Evolutionary conservation across 2,113 vertebrate genomes (phyloP).

Genomic region (Piaya cayana): DNA sequence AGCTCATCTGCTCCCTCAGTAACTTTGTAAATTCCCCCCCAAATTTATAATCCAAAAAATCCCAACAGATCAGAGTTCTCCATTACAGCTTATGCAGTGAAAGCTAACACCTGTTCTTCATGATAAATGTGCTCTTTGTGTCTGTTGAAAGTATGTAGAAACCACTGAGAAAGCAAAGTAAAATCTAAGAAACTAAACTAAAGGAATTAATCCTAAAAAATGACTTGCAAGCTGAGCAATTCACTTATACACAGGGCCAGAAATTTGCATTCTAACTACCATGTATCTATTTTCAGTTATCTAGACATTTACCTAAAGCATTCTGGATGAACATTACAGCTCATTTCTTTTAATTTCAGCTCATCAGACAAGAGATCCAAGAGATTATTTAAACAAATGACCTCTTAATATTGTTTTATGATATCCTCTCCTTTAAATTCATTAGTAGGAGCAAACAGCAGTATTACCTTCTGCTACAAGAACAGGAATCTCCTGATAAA

Average conservation of each 20-base stretch:
- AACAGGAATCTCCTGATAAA: background rate
- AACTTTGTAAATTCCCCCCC: background rate
- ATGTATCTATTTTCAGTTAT: background rate
- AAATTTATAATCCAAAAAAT: background rate
- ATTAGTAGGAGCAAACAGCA: background rate
- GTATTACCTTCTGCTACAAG: background rate
- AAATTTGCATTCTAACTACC: background rate
- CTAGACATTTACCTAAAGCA: background rate
- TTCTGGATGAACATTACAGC: background rate
- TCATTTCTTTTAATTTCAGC: background rate
- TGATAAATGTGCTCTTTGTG: background rate
- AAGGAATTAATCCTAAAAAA: background rate
- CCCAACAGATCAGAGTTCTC: background rate
- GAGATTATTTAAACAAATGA: background rate
- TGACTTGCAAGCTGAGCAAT: background rate
- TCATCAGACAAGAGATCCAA: background rate
- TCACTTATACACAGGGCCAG: background rate
- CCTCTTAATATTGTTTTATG: background rate
- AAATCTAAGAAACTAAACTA: background rate
- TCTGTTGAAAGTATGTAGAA: background rate
- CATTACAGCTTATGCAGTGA: background rate
- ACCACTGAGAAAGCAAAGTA: background rate
- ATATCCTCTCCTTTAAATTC: background rate
- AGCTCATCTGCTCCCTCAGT: background rate
- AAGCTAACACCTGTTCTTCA: background rate